Percentiles rank a stretch among this genome's conserved stretches.
phyloP scores from a whole-genome alignment of 2,113 vertebrate species.

The Bos javanicus region DNA sequence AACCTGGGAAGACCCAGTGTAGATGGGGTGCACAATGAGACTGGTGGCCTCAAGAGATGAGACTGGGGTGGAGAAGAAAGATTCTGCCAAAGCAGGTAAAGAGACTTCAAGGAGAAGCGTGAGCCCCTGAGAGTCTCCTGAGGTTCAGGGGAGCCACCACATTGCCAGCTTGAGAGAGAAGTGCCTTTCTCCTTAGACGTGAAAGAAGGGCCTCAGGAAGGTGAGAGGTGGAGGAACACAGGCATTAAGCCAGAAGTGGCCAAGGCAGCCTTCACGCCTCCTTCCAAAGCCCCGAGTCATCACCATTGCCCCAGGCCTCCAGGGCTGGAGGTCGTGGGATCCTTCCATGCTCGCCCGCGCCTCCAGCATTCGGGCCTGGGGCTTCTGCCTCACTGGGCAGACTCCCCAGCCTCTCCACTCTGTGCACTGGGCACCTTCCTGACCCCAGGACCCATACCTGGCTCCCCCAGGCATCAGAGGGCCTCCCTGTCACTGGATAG shows the following conservation, averaged over 20 bases:
- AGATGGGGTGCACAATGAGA: background rate
- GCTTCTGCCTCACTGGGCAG: background rate
- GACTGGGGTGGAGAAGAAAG: background rate
- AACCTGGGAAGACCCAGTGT: fast-evolving
- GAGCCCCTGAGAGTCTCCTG: background rate
- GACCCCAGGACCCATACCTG: background rate
- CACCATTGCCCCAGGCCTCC: background rate
- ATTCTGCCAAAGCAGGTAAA: background rate
- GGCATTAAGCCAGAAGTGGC: fast-evolving
- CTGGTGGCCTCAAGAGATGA: background rate
- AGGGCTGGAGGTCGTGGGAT: fast-evolving
- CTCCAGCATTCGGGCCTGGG: background rate
- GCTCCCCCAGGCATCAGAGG: fast-evolving
- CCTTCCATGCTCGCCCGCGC: background rate
- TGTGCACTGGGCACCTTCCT: background rate
- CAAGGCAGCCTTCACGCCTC: background rate
- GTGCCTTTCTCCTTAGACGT: background rate
- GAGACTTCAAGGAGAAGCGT: background rate
- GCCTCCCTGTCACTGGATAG: background rate
- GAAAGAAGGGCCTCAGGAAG: background rate
- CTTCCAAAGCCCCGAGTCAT: background rate
- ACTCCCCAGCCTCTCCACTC: background rate
- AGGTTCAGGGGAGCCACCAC: no score
- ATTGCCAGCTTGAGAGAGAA: background rate
- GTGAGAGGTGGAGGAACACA: background rate